Evolutionary conservation across 2,888 invertebrate genomes (phyloP), one percentile per base, ranked within the genome.

Genomic region (Morpho deidamia): DNA sequence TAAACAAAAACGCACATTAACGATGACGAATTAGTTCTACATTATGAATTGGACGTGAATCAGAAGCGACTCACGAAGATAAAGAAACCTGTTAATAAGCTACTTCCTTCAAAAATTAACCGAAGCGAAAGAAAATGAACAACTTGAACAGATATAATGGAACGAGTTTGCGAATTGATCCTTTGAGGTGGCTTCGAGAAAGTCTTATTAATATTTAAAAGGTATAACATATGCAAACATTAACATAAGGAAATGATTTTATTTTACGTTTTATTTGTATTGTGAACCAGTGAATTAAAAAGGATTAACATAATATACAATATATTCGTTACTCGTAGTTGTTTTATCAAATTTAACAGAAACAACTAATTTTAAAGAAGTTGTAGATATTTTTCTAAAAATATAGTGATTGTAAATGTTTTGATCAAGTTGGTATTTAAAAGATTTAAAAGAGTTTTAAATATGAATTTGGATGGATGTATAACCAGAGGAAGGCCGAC

Each of bases 11-110:
- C 23, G 23, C 23, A 23, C 23, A 23, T 23, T 23, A 23, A 42
- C 34, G 33, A 55, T 56, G 52, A 61, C 53, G 54, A 55, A 53
- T 59, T 42, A 39, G 44, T 56, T 57, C 43, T 49, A 55, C 44
- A 41, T 53, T 40, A 56, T 41, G 44, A 52, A 52, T 58, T 68
- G 63, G 70, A 69, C 65, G 52, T 78, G 78, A 78, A 75, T 79
- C 80, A 76, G 72, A 68, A 64, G 60, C 70, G 63, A 69, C 66
- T 75, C 72, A 55, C 35, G 4, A 32, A 42, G 72, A 76, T 73
- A 78, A 73, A 71, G 64, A 69, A 72, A 76, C 73, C 71, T 78
- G 81, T 80, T 82, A 83, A 81, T 83, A 75, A 80, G 74, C 60
- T 59, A 75, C 76, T 81, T 83, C 83, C 81, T 78, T 65, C 54